Evolutionary conservation across 2,888 invertebrate genomes (phyloP), one percentile per base, ranked within the genome.

Genomic region (Morinoia aosen): DNA sequence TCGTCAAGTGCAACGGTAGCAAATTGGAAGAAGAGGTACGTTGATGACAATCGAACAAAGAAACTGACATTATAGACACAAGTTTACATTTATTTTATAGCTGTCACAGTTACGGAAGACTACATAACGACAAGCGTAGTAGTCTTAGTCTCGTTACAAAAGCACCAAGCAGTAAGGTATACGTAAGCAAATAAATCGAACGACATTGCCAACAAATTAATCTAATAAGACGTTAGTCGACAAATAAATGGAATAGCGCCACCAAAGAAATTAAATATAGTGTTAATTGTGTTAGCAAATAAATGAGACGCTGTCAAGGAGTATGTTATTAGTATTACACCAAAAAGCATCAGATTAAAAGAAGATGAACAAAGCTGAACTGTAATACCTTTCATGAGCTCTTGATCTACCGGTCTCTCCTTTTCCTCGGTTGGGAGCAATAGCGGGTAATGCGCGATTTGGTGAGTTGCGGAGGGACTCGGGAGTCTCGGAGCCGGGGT

Each of bases 401-500:
- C 90, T 40, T 39, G 57, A 57, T 14, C 48, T 48, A 93, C 14
- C 10, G 57, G 56, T 57, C 93, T 39, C 57, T 56, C 56, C 93
- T 57, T 39, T 33, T 56, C 56, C 93, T 57, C 16, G 10, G 93
- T 57, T 57, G 93, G 57, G 57, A 93, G 19, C 57, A 93, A 57
- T 93, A 93, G 57, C 58, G 93, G 93, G 33, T 93, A 57, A 48
- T 33, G 90, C 14, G 48, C 90, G 90, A 90, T 90, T 93, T 93
- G 93, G 93, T 57, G 33, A 14, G 48, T 8, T 90, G 48, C 40
- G 12, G 14, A 39, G 40, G 48, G 40, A 40, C 16, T 57, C 57
- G n/a, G 56, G 56, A 12, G 25, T 57, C 48, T 93, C 57, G 58
- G 93, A 33, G 93, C 93, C 19, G 93, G 93, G 25, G 93, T 93